Evolutionary conservation across 2,888 invertebrate genomes (phyloP).

Genomic region (Andrena chrysosceles): DNA sequence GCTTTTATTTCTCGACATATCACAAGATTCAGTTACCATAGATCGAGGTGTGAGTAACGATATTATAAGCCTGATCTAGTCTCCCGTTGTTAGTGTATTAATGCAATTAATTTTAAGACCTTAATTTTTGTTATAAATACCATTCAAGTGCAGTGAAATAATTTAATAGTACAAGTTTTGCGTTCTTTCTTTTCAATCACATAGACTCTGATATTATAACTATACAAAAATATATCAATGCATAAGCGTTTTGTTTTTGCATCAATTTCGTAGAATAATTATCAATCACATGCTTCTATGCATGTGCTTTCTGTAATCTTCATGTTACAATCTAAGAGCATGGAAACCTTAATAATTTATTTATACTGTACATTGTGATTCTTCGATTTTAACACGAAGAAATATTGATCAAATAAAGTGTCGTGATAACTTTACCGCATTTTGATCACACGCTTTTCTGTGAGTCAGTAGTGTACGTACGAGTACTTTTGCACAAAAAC

Average conservation of each 20-base stretch:
- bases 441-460: background rate
- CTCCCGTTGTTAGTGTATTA: slow-evolving; percentile 41
- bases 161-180: slow-evolving; percentile 20
- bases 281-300: slow-evolving; percentile 24
- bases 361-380: slow-evolving; percentile 28
- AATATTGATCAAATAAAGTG: slow-evolving; percentile 5
- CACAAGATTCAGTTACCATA: background rate
- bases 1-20: slow-evolving; percentile 7
- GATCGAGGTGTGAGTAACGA: slow-evolving; percentile 2
- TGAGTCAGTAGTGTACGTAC: background rate
- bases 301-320: slow-evolving; percentile 40
- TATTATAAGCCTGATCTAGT: slow-evolving; percentile 3
- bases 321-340: slow-evolving; percentile 21
- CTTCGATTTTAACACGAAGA: slow-evolving; percentile 3
- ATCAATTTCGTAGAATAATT: slow-evolving; percentile 27
- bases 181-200: slow-evolving; percentile 4
- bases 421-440: slow-evolving; percentile 19
- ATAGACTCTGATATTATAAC: slow-evolving; percentile 6
- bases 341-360: slow-evolving; percentile 51
- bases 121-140: slow-evolving; percentile 40
- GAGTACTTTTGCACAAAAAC: background rate
- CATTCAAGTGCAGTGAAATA: slow-evolving; percentile 5
- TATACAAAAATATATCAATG: slow-evolving; percentile 16
- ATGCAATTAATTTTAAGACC: slow-evolving; percentile 19
- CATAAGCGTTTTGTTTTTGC: slow-evolving; percentile 34